Evolutionary conservation across 2,797 vertebrate species (phyloP).

Genomic region (Arnoldichthys spilopterus): DNA sequence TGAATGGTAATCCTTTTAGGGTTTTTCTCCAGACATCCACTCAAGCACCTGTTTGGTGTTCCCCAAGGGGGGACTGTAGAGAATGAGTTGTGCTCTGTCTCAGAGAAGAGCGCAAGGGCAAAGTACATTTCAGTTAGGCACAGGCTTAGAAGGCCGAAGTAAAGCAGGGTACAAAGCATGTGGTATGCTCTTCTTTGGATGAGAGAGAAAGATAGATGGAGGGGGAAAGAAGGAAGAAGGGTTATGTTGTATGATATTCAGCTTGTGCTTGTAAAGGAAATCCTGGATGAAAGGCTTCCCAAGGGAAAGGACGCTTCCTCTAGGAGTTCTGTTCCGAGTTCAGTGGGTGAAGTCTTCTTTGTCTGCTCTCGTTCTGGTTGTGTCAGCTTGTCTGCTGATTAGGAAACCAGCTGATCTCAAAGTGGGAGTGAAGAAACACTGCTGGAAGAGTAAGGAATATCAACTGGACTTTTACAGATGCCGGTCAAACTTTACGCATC

Average conservation of each 20-base stretch:
- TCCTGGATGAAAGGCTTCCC: constrained; percentile 63
- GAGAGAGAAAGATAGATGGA: background rate
- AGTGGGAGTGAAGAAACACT: constrained; percentile 11
- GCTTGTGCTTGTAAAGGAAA: constrained; percentile 57
- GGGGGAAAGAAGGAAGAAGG: constrained; percentile 47
- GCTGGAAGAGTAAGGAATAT: constrained; percentile 7
- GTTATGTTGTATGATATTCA: constrained; percentile 59
- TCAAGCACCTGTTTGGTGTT: constrained; percentile 34
- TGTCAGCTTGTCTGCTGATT: constrained; percentile 66
- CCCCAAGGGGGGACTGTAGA: background rate
- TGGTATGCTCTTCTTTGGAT: background rate
- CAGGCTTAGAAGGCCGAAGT: background rate
- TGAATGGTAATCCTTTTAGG: constrained; percentile 46
- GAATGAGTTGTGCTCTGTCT: constrained; percentile 17
- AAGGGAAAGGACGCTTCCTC: constrained; percentile 60
- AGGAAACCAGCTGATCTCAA: constrained; percentile 70
- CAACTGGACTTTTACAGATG: constrained; percentile 26
- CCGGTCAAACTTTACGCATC: background rate
- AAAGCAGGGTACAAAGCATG: background rate
- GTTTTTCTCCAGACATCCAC: constrained; percentile 33
- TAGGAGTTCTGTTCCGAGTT: constrained; percentile 61
- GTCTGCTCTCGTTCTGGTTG: constrained; percentile 51
- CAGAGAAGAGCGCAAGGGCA: background rate
- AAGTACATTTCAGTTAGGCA: background rate
- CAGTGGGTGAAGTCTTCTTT: constrained; percentile 63